These are phyloP conservation scores for Cantharis lateralis DNA, from an alignment of 2,888 invertebrate species.

Conservation along the genomic window DNA sequence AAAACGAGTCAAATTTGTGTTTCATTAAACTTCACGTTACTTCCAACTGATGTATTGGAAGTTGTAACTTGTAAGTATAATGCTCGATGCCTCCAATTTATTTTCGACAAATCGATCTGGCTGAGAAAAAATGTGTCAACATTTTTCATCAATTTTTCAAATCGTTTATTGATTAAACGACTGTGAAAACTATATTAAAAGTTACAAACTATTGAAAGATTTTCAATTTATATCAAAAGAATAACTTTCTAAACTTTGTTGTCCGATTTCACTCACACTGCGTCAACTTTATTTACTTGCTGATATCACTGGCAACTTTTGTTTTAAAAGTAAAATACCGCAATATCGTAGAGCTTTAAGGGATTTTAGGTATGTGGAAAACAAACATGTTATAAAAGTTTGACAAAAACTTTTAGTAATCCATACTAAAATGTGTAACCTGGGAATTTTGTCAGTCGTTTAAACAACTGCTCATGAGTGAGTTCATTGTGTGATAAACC, in stretches of 20 bases:
- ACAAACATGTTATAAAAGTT: conserved; percentile 18
- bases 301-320: conserved; percentile 10
- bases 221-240: conserved; percentile 3
- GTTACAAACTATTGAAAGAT: conserved; percentile 3
- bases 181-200: neutral
- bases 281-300: conserved; percentile 5
- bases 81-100: neutral
- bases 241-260: conserved; percentile 2
- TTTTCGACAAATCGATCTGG: neutral
- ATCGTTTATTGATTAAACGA: neutral
- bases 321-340: conserved; percentile 5
- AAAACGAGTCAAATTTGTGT: neutral
- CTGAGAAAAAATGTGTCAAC: neutral
- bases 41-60: neutral
- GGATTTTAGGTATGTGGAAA: conserved; percentile 12
- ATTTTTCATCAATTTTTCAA: neutral
- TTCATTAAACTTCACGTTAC: neutral
- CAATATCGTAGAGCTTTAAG: conserved; percentile 1
- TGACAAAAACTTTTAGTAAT: conserved; percentile 19
- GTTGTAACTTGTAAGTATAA: neutral
- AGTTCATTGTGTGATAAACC: conserved; percentile 27
- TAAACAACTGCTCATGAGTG: conserved; percentile 3
- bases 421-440: conserved; percentile 12
- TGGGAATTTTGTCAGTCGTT: conserved; percentile 8
- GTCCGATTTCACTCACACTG: conserved; percentile 2